Conservation (phyloP, 1,140 invertebrate species). For the Stratiolaelaps scimitus region DNA sequence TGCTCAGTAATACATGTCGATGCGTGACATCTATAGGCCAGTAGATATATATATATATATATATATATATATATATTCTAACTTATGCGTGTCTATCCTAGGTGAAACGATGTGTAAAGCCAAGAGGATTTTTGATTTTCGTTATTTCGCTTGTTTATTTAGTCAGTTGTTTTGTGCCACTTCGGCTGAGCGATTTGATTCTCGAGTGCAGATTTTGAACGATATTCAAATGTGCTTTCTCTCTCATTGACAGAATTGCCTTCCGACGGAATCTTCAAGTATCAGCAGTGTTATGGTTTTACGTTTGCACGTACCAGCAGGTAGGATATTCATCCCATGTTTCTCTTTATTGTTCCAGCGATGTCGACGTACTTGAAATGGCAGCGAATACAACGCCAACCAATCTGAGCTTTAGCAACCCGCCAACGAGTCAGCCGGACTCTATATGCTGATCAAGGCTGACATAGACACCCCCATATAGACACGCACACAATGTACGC, state of each 20-base stretch:
- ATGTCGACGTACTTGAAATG: constrained; percentile 24
- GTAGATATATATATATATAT: neutral
- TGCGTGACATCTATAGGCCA: neutral
- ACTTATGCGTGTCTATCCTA: too few relatives aligned
- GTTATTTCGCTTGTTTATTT: neutral
- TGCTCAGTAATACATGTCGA: neutral
- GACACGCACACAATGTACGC: neutral
- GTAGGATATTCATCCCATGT: neutral
- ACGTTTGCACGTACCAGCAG: too few relatives aligned
- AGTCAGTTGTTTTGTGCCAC: neutral
- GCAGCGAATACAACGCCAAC: neutral
- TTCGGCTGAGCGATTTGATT: too few relatives aligned
- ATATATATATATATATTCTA: neutral
- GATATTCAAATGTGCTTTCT: too few relatives aligned
- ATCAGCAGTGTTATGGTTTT: too few relatives aligned
- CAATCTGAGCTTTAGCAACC: neutral
- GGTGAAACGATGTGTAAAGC: neutral
- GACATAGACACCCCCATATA: neutral
- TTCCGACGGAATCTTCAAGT: too few relatives aligned
- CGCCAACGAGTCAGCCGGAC: constrained; percentile 9
- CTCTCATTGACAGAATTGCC: too few relatives aligned
- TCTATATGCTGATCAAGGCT: constrained; percentile 8
- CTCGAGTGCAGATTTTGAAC: too few relatives aligned
- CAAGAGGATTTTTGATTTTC: neutral
- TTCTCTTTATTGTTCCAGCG: neutral